Conservation (phyloP, 1,140 invertebrate species). For the Drosophila dunni region DNA sequence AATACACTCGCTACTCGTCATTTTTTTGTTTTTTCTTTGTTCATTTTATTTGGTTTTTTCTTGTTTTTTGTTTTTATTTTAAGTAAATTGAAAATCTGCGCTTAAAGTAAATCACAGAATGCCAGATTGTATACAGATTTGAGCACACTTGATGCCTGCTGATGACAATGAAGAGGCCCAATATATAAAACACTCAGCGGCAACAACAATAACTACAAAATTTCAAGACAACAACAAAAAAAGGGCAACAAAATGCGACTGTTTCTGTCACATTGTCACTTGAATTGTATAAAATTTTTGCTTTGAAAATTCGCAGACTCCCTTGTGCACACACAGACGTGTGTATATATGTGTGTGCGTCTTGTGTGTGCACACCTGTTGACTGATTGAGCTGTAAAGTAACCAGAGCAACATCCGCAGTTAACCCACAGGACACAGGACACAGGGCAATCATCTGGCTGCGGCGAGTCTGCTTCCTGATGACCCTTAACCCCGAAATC, state of each 20-base stretch:
- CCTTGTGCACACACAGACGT: neutral
- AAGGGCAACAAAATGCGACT: constrained; percentile 43
- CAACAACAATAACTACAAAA: constrained; percentile 18
- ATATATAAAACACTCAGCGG: constrained; percentile 8
- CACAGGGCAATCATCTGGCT: constrained; percentile 7
- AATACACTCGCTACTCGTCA: neutral
- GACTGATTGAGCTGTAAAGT: constrained; percentile 15
- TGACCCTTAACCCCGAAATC: constrained; percentile 7
- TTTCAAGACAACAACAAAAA: constrained; percentile 12
- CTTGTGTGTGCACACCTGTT: constrained; percentile 20
- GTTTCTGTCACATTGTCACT: constrained; percentile 60
- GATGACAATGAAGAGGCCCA: constrained; percentile 40
- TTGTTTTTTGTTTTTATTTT: constrained; percentile 51
- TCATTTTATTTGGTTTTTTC: constrained; percentile 20
- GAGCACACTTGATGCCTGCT: constrained; percentile 43
- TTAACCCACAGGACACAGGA: constrained; percentile 9
- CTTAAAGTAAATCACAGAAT: constrained; percentile 46
- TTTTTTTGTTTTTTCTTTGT: constrained; percentile 2
- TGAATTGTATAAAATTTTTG: constrained; percentile 66
- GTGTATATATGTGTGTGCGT: neutral
- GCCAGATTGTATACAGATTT: constrained; percentile 30
- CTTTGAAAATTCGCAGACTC: constrained; percentile 45
- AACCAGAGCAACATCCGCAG: constrained; percentile 10
- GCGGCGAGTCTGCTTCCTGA: constrained; percentile 26
- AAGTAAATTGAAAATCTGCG: constrained; percentile 64